Conservation (phyloP, 2,797 vertebrate genomes). For the Thamnophis elegans region DNA sequence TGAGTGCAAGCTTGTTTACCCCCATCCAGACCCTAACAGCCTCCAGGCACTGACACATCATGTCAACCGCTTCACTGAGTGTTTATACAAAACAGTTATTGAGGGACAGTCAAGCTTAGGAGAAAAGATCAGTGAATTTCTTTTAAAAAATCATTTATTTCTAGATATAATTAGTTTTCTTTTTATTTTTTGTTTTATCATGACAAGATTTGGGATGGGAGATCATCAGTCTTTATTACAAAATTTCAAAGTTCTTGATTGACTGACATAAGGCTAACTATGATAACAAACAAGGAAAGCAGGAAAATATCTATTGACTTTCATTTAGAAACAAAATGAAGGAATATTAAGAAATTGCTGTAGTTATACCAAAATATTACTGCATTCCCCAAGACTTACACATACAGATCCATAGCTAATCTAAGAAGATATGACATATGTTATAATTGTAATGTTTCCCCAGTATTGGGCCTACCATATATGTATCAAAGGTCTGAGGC, state of each 20-base stretch:
- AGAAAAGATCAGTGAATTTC: neutral
- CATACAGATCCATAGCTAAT: neutral
- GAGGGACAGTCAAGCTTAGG: neutral
- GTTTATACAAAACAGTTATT: neutral
- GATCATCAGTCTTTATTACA: constrained; percentile 37
- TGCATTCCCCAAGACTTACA: neutral
- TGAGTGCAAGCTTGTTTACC: too few relatives aligned
- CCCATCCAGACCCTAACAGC: too few relatives aligned
- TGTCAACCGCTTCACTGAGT: too few relatives aligned
- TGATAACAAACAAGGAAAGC: neutral
- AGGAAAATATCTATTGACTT: neutral
- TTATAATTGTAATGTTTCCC: neutral
- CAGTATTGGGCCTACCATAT: neutral
- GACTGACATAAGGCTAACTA: constrained; percentile 1
- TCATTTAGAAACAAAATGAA: neutral
- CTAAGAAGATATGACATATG: neutral
- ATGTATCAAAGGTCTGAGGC: too few relatives aligned
- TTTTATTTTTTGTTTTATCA: neutral
- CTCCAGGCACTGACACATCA: too few relatives aligned
- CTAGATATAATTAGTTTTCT: neutral
- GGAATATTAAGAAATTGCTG: neutral
- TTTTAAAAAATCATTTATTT: neutral
- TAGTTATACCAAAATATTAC: neutral
- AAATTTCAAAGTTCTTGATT: constrained; percentile 41
- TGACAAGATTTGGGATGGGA: neutral